phyloP scores from a whole-genome alignment of 2,797 vertebrate species.

The Harpagifer antarcticus region DNA sequence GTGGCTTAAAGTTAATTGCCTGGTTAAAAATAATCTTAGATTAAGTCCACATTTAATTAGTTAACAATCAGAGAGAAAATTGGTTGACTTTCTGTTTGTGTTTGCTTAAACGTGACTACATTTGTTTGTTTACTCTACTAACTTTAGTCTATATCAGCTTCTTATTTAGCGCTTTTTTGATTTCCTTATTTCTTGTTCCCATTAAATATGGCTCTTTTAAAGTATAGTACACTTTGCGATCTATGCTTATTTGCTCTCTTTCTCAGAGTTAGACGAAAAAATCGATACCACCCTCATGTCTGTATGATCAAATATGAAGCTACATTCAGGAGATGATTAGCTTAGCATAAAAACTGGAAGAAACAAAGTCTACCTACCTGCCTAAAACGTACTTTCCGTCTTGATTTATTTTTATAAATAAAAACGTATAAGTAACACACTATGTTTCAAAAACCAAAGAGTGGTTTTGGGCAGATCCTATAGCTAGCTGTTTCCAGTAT shows the following conservation, averaged over 20 bases:
- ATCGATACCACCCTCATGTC: too few relatives aligned
- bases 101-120: conserved; percentile 15
- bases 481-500: background rate
- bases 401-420: too few relatives aligned
- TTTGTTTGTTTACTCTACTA: background rate
- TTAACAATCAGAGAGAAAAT: conserved; percentile 25
- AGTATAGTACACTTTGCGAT: too few relatives aligned
- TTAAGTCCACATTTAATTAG: conserved; percentile 22
- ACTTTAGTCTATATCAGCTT: background rate
- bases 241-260: too few relatives aligned
- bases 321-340: background rate
- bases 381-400: background rate
- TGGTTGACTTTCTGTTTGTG: conserved; percentile 13
- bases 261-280: too few relatives aligned
- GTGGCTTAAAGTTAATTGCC: conserved; percentile 84
- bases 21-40: conserved; percentile 30
- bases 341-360: conserved; percentile 3
- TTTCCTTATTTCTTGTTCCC: too few relatives aligned
- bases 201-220: too few relatives aligned
- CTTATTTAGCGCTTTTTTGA: background rate
- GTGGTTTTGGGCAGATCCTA: too few relatives aligned
- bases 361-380: background rate
- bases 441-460: background rate
- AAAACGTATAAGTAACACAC: background rate
- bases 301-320: too few relatives aligned